These are phyloP conservation scores for Lanius collurio DNA, from an alignment of 2,113 vertebrate species.

Conservation along the genomic window DNA sequence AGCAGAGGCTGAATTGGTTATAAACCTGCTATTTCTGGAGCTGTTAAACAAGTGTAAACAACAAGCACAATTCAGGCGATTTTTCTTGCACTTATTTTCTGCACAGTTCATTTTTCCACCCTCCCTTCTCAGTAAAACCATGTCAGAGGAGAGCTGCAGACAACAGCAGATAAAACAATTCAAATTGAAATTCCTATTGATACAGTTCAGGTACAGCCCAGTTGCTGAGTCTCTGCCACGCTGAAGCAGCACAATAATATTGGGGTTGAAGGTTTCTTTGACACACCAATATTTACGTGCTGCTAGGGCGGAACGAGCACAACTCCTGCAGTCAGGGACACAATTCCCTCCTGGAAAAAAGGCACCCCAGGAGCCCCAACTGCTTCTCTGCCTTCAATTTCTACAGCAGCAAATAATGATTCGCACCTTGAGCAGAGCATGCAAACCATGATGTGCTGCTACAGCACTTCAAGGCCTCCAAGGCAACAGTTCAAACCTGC, in stretches of 20 bases:
- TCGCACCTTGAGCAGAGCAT: constrained; percentile 84
- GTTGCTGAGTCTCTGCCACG: constrained; percentile 82
- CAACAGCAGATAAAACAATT: accelerated
- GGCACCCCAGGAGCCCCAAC: not conserved
- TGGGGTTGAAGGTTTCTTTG: constrained; percentile 87
- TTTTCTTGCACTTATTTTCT: not conserved
- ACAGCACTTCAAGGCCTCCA: constrained; percentile 87
- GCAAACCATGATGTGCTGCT: constrained; percentile 99
- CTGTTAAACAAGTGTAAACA: not conserved
- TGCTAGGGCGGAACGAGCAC: constrained; percentile 94
- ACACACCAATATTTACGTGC: constrained; percentile 99
- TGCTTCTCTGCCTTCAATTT: constrained; percentile 85
- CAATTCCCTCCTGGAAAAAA: not conserved
- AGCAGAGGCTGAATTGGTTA: not conserved
- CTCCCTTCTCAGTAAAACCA: not conserved
- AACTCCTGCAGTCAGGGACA: constrained; percentile 24
- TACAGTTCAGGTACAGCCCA: not conserved
- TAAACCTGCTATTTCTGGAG: not conserved
- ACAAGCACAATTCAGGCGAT: not conserved
- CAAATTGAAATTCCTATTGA: not conserved
- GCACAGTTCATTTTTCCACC: not conserved
- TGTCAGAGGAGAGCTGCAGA: not conserved
- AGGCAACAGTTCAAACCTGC: not conserved
- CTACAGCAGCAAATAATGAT: constrained; percentile 99
- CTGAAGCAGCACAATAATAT: constrained; percentile 99